Percentiles rank a stretch among this genome's conserved stretches.
These are phyloP conservation scores for Rhombomys opimus DNA, from an alignment of 2,113 vertebrate genomes.

Conservation along the genomic window DNA sequence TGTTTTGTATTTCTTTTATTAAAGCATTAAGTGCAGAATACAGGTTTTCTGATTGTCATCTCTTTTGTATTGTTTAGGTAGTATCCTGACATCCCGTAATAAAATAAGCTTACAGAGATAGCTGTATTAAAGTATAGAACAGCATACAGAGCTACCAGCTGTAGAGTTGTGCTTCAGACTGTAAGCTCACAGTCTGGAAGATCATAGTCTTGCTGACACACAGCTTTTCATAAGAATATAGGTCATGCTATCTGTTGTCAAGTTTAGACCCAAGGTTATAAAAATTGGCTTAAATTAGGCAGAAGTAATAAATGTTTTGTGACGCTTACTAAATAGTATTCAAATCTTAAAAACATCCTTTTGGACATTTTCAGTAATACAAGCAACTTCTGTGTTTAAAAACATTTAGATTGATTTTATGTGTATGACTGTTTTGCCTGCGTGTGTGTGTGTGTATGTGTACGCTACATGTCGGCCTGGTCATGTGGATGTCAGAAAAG, in stretches of 20 bases:
- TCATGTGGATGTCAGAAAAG: not conserved
- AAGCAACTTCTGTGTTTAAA: slow-evolving; percentile 35
- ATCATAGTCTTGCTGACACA: slow-evolving; percentile 41
- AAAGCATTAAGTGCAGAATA: slow-evolving; percentile 11
- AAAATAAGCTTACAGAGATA: slow-evolving; percentile 46
- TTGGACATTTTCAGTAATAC: slow-evolving; percentile 51
- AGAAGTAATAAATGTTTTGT: slow-evolving; percentile 35
- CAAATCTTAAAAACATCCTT: slow-evolving; percentile 51
- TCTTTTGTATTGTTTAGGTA: slow-evolving; percentile 49
- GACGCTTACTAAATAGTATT: slow-evolving; percentile 49
- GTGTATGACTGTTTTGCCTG: not conserved
- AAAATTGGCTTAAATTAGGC: slow-evolving; percentile 48
- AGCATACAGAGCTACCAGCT: not conserved
- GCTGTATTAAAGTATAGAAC: slow-evolving; percentile 27
- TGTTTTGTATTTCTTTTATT: slow-evolving; percentile 34
- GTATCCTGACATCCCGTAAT: slow-evolving; percentile 33
- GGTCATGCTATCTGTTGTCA: slow-evolving; percentile 51
- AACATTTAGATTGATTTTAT: not conserved
- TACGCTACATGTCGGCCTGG: not conserved
- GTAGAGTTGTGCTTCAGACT: slow-evolving; percentile 39
- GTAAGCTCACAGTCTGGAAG: slow-evolving; percentile 32
- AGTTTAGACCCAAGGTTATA: slow-evolving; percentile 42
- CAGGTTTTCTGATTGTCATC: not conserved
- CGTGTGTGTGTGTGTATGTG: not conserved
- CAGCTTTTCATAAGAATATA: slow-evolving; percentile 57